Evolutionary conservation across 2,797 vertebrate genomes (phyloP).

Genomic region (Lagocephalus sceleratus): DNA sequence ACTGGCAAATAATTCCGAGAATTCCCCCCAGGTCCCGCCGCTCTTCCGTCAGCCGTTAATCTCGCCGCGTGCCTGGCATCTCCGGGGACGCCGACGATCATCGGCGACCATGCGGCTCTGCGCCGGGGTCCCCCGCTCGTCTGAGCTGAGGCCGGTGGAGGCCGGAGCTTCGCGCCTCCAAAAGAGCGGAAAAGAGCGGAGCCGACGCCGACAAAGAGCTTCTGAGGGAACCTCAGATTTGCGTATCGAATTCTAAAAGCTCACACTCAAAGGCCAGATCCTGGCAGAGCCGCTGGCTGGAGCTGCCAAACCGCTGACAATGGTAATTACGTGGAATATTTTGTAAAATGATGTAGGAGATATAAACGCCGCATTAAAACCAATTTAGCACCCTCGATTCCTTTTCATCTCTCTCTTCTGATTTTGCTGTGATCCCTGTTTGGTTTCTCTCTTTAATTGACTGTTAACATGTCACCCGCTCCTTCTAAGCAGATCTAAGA

Average conservation of each 20-base stretch:
- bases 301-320: slow-evolving; percentile 61
- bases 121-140: no score
- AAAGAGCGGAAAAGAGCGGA: slow-evolving; percentile 36
- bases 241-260: slow-evolving; percentile 60
- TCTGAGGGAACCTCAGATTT: slow-evolving; percentile 57
- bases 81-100: slow-evolving; percentile 25
- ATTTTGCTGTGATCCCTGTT: background rate
- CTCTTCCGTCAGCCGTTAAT: slow-evolving; percentile 18
- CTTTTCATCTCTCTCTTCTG: slow-evolving; percentile 32
- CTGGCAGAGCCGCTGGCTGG: slow-evolving; percentile 44
- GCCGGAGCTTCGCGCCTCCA: no score
- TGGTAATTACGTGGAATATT: slow-evolving; percentile 71
- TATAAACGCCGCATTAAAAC: slow-evolving; percentile 56
- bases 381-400: slow-evolving; percentile 43
- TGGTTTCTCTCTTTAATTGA: no score
- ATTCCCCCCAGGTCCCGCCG: slow-evolving; percentile 23
- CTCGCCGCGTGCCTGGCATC: slow-evolving; percentile 32
- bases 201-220: slow-evolving; percentile 54
- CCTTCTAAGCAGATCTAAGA: no score
- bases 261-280: slow-evolving; percentile 51
- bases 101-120: no score
- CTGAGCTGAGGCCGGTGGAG: slow-evolving; percentile 17
- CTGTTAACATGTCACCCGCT: no score
- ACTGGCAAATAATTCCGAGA: slow-evolving; percentile 37
- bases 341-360: slow-evolving; percentile 55